Base-by-base conservation (phyloP, 1,140 invertebrate genomes). In the Solenopsis invicta region DNA sequence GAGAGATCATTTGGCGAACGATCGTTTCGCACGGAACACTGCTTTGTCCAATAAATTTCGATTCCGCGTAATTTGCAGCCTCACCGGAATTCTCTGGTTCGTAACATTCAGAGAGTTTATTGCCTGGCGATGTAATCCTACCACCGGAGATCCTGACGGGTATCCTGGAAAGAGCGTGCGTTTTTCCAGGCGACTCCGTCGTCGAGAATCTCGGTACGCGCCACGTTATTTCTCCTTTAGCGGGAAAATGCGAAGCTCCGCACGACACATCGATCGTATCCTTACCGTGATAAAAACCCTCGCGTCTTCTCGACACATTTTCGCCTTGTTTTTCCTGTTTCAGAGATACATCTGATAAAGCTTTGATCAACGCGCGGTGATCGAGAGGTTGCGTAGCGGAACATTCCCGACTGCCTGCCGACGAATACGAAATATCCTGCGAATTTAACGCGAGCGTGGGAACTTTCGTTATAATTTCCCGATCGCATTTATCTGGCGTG, bases 381-480 rank as follows among this genome's bases (percentile, higher is more conserved):
- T 93, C 88, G 8, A 92, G 34, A 18, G 84, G 34, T 18, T 13
- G 64, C 9, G 61, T 88, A 1, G 24, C 71, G 0, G 85, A 59
- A 24, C 67, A 78, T 13, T 64, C 37, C 18, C 74, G 80, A 0
- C 86, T 88, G 2, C 13, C 41, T 0, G 88, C 52, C 13, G 91
- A 90, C n/a, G 85, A 86, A 18, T 45, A 87, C 0, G 91, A 91
- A 16, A 76, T 37, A 4, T 92, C 91, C 9, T 69, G 82, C 5
- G 91, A 92, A n/a, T 88, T 81, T 12, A 92, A 54, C 2, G 52
- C 72, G 2, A 92, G 61, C 13, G 61, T 80, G 2, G 91, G 91
- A n/a, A 92, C 85, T 2, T 84, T 81, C 0, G 41, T 61, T 0
- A 76, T 24, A 21, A 54, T 75, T 62, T 87, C 88, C 2, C 12